Evolutionary conservation across 2,888 invertebrate species (phyloP).

Genomic region (Vannuccia rotundouncinata): DNA sequence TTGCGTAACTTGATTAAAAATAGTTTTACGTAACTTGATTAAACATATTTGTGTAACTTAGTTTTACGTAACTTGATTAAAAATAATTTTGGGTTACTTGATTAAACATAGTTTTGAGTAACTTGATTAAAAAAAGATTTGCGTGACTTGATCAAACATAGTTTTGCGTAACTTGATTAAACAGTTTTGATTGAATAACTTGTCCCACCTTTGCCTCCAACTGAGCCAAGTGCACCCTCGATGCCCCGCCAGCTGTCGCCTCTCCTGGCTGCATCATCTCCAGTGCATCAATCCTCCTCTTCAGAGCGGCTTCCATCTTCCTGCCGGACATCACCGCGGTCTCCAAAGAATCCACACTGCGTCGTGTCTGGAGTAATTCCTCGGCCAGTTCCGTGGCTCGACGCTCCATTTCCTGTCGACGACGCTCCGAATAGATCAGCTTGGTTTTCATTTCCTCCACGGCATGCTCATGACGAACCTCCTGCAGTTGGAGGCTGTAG

Average conservation of each 20-base stretch:
- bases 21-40: too few relatives aligned
- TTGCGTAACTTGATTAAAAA: too few relatives aligned
- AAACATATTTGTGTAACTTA: too few relatives aligned
- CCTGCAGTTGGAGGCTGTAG: slow-evolving; percentile 34
- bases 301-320: slow-evolving; percentile 34
- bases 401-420: slow-evolving; percentile 16
- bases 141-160: too few relatives aligned
- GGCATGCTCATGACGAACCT: slow-evolving; percentile 30
- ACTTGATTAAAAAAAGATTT: too few relatives aligned
- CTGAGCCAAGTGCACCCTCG: background rate
- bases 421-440: background rate
- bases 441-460: slow-evolving; percentile 31
- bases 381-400: slow-evolving; percentile 14
- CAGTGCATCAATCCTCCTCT: slow-evolving; percentile 31
- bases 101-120: too few relatives aligned
- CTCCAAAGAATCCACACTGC: slow-evolving; percentile 18
- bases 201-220: slow-evolving; percentile 31
- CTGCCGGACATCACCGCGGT: slow-evolving; percentile 15
- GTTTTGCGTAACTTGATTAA: background rate
- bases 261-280: slow-evolving; percentile 1
- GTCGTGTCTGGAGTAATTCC: background rate
- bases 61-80: too few relatives aligned
- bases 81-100: too few relatives aligned
- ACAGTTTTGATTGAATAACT: background rate
- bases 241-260: background rate